Evolutionary conservation across 53 echinoderm and acorn worm species (phyloP).

Genomic region (Hippasteria phrygiana): DNA sequence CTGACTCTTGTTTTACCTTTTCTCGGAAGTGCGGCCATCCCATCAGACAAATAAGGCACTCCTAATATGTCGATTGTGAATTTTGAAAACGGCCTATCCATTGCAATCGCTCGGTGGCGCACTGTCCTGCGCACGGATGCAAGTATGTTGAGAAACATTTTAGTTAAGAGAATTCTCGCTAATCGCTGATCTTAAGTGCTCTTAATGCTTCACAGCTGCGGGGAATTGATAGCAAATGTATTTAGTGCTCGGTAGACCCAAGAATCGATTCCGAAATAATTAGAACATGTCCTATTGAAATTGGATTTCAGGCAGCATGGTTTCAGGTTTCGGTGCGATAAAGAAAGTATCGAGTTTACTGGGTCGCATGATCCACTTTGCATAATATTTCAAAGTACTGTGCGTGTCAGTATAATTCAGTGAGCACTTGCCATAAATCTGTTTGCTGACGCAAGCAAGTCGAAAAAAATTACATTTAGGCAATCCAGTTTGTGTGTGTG

Average conservation of each 20-base stretch:
- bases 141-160: background rate
- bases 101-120: too few species aligned
- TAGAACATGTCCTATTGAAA: constrained; percentile 9
- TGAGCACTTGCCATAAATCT: background rate
- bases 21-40: too few species aligned
- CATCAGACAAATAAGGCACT: too few species aligned
- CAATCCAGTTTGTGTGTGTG: too few species aligned
- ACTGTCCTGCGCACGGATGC: too few species aligned
- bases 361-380: background rate
- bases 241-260: background rate
- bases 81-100: too few species aligned
- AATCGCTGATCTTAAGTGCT: background rate
- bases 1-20: too few species aligned
- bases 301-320: background rate
- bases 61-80: too few species aligned
- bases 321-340: background rate
- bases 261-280: constrained; percentile 31
- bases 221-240: constrained; percentile 11
- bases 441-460: background rate
- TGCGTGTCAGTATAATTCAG: background rate
- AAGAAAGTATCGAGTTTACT: background rate
- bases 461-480: too few species aligned
- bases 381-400: background rate
- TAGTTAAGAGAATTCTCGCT: background rate
- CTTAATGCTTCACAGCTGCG: background rate